Base-by-base conservation (phyloP, 2,797 vertebrate species). In the Paratrypauchen microcephalus region DNA sequence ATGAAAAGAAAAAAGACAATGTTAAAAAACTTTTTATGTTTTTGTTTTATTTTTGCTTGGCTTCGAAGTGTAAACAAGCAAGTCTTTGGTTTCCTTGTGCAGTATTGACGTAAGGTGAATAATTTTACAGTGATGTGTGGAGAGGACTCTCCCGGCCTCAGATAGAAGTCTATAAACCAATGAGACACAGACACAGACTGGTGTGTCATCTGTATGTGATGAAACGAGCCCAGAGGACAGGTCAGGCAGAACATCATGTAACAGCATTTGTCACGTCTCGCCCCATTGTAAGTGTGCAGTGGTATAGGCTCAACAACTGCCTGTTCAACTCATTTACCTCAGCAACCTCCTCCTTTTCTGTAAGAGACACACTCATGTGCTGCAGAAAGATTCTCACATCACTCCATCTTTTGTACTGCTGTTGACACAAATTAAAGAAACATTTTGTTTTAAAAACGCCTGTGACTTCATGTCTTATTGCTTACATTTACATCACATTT, bases 401-500 rank as follows among this genome's bases (percentile, higher is more conserved):
- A 98, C 97, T 98, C 96, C 97, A 98, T 98, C 96, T 99, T 99
- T 99, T 99, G 97, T 99, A 99, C 98, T 98, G 97, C 96, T 99
- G 97, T 98, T 97, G 96, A 99, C 98, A 99, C 94, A 96, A 96
- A 99, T 98, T 99, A 99, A 99, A 99, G 96, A 99, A 95, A 97
- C 95, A 96, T 98, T 98, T 99, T 99, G 97, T 98, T 98, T 98
- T 97, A 99, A 91, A 90, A 81, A 84, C 83, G 84, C 74, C 86
- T 58, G 71, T 81, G 71, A 16, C 67, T 85, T 82, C 30, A 65
- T 78, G 69, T 7, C 7, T 4, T 6, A 60, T 65, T 60, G 30
- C 1, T n/a, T 32, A 60, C 58, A 32, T 59, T 59, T 30, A 8
- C 28, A 59, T 59, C 19, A n/a, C 57, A n/a, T 60, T 4, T 60